These are phyloP conservation scores for Galeruca laticollis DNA, from an alignment of 2,888 invertebrate genomes.

Conservation along the genomic window DNA sequence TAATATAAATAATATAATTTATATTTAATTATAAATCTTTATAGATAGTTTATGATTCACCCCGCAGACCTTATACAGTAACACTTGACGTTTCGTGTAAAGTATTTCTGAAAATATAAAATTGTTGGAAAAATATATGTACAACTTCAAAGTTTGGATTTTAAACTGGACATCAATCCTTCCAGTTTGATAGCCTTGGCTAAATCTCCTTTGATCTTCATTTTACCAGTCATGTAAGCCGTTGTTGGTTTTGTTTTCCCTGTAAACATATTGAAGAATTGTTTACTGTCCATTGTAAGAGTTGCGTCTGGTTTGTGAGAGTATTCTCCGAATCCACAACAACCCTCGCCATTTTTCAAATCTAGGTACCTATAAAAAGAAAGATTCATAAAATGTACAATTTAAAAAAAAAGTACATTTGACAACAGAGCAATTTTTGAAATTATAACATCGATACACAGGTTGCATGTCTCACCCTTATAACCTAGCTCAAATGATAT, in stretches of 20 bases:
- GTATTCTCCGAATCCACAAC: conserved; percentile 83
- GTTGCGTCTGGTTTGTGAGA: conserved; percentile 81
- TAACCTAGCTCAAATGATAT: too few relatives aligned
- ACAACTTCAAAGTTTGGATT: conserved; percentile 69
- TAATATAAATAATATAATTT: too few relatives aligned
- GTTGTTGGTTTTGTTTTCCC: conserved; percentile 91
- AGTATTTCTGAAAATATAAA: too few relatives aligned
- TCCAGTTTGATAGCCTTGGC: conserved; percentile 96
- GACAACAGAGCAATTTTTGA: too few relatives aligned
- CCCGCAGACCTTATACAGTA: too few relatives aligned
- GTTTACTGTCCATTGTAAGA: conserved; percentile 83
- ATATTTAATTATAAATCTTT: not conserved
- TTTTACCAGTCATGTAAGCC: conserved; percentile 96
- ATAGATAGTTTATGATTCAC: too few relatives aligned
- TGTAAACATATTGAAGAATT: conserved; percentile 85
- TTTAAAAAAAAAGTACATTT: too few relatives aligned
- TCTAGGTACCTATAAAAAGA: conserved; percentile 79
- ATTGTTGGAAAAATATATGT: not conserved
- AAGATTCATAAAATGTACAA: too few relatives aligned
- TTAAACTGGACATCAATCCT: conserved; percentile 86
- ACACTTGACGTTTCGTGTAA: too few relatives aligned
- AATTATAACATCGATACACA: too few relatives aligned
- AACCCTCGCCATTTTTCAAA: conserved; percentile 86
- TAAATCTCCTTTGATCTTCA: conserved; percentile 93
- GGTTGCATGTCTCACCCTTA: too few relatives aligned